Evolutionary conservation across 2,113 vertebrate genomes (phyloP).

Genomic region (Lagopus leucura): DNA sequence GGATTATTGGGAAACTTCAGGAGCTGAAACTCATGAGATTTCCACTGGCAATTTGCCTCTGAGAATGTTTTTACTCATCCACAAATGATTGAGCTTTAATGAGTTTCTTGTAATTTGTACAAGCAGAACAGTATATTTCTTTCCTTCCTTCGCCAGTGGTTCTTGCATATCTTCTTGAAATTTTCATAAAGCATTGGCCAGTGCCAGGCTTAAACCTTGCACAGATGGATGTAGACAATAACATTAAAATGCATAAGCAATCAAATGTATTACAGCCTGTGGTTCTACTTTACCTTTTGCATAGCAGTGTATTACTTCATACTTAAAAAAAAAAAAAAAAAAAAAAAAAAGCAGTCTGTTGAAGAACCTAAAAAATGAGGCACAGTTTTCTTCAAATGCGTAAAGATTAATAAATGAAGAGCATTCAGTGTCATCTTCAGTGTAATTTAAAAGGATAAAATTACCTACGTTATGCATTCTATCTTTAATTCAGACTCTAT

Average conservation of each 20-base stretch:
- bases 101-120: slow-evolving; percentile 15
- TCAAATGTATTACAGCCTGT: background rate
- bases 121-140: background rate
- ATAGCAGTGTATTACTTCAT: background rate
- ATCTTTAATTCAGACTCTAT: slow-evolving; percentile 52
- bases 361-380: slow-evolving; percentile 3
- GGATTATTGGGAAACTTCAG: background rate
- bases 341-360: background rate
- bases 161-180: background rate
- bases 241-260: slow-evolving; percentile 19
- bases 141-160: background rate
- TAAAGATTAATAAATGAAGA: slow-evolving; percentile 41
- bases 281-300: slow-evolving; percentile 10
- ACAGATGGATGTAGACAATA: slow-evolving; percentile 30
- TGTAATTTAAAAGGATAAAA: slow-evolving; percentile 10
- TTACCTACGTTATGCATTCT: slow-evolving; percentile 47
- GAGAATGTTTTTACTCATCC: slow-evolving; percentile 38
- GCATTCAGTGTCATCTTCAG: slow-evolving; percentile 41
- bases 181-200: slow-evolving; percentile 11
- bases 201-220: slow-evolving; percentile 31
- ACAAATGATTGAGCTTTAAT: slow-evolving; percentile 27
- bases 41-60: slow-evolving; percentile 16
- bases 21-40: slow-evolving; percentile 20
- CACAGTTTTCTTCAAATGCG: background rate
- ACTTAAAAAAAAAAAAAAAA: background rate